Percentiles rank a stretch among this genome's conserved stretches.
Conservation (phyloP, 2,888 invertebrate genomes). For the Erynnis tages region DNA sequence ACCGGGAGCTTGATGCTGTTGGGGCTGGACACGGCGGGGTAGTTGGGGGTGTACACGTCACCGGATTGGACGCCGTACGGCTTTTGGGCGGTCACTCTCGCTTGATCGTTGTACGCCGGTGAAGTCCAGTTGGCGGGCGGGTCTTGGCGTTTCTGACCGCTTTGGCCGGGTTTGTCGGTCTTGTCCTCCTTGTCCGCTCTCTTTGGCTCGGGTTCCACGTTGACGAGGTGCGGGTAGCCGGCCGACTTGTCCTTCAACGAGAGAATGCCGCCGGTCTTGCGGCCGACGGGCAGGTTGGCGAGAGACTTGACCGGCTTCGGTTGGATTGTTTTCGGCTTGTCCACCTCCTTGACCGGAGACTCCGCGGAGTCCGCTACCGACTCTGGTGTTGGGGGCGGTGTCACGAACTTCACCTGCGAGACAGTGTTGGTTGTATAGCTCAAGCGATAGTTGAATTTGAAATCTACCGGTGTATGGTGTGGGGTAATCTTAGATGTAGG, state of each 20-base stretch:
- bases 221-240: constrained; percentile 75
- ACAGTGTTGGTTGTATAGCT: too few species aligned
- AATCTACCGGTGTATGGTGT: too few species aligned
- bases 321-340: constrained; percentile 65
- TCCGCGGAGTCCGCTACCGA: constrained; percentile 49
- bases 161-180: constrained; percentile 50
- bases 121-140: constrained; percentile 39
- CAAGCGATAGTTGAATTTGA: too few species aligned
- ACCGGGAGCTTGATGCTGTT: constrained; percentile 65
- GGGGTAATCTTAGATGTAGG: too few species aligned
- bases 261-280: constrained; percentile 77
- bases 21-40: constrained; percentile 38
- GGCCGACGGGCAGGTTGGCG: constrained; percentile 65
- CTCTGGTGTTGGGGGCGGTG: constrained; percentile 69
- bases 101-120: constrained; percentile 43
- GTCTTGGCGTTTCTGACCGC: constrained; percentile 45
- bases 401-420: constrained; percentile 80
- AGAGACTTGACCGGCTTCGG: constrained; percentile 67
- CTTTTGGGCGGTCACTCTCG: constrained; percentile 49
- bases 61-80: constrained; percentile 61
- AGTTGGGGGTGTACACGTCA: constrained; percentile 55
- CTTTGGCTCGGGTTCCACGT: constrained; percentile 63
- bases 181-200: constrained; percentile 63
- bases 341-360: constrained; percentile 46
- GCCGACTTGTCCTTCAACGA: constrained; percentile 77